Evolutionary conservation across 2,113 vertebrate species (phyloP), one percentile per base, ranked within the genome.

Genomic region (Andinoacara biseriatus): DNA sequence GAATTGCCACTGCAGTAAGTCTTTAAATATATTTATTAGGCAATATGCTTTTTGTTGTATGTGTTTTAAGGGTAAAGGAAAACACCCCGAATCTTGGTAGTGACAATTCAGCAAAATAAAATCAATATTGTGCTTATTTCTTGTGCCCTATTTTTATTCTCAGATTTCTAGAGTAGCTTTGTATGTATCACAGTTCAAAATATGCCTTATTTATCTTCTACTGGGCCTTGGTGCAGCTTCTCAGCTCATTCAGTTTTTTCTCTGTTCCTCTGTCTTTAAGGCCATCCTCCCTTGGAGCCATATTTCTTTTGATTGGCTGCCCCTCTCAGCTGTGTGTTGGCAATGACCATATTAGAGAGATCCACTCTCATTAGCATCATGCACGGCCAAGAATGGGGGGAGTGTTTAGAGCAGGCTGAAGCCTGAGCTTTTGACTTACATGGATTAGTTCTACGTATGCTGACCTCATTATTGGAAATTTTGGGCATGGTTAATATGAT

Each of bases 1-100:
- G 54, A 83, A 86, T 76, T 40, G 58, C 69, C 46, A 7, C 24
- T 49, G 67, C 58, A 75, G 75, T 80, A 29, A 77, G 61, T 78
- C 46, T 83, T 74, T 83, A 81, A 81, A 69, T 82, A 56, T 86
- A 84, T 84, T 78, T 82, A 84, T 82, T 43, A 7, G 43, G 29
- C 67, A 80, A 69, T 61, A 76, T 80, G 74, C 58, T 82, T 80
- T 76, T 83, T 85, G 84, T 87, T 82, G n/a, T 72, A 72, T 83
- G 58, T 61, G 86, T 81, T 84, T 1, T 18, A 56, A 67, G 15
- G 38, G 46, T 59, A 33, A 14, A 85, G 76, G 46, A 1, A 62
- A 77, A 60, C 17, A 26, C 10, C 2, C 10, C 22, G 22, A 74
- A 0, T 56, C 78, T 75, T 58, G 0, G 10, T 31, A 58, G 26